Evolutionary conservation across 2,797 vertebrate species (phyloP), one percentile per base, ranked within the genome.

Genomic region (Sebastes nivosus): DNA sequence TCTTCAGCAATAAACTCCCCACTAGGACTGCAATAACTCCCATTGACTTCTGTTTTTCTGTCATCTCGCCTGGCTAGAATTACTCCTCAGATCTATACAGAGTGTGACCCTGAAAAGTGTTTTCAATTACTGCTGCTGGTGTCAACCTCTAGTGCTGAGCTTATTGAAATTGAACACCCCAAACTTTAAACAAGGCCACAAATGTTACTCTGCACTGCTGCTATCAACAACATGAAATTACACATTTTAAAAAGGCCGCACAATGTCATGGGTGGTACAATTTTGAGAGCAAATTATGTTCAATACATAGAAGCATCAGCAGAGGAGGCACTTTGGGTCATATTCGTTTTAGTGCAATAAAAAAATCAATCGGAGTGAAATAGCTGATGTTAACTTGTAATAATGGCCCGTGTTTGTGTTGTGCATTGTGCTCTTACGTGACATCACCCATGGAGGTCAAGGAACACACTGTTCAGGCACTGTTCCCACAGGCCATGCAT

Each of bases 21-120:
- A 65, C 71, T 69, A 55, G 12, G 57, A 88, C 69, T 82, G 64
- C 75, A 81, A 76, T 74, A 84, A 80, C 82, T 84, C 70, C 77
- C 67, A 61, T 65, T 81, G 77, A 89, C 87, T 89, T 71, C 85
- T 85, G 83, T 82, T 77, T 54, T 54, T 82, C 86, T 87, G 84
- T 87, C 89, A 87, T 88, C 85, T 82, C 24, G 14, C 66, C 87
- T 79, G 80, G 79, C 73, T 85, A 74, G 86, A 82, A 84, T 85
- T 87, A 93, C 89, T 93, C 81, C 85, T 91, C 73, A 69, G 86
- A 93, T 92, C 91, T 72, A 83, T 86, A 83, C 29, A 1, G 80
- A 88, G 83, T 79, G 2, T 79, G 93, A 93, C 92, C 94, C 92
- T 88, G 84, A 92, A 82, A 93, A 92, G 72, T 89, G 93, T 91